Conservation (phyloP, 2,113 vertebrate species). For the Dendropsophus ebraccatus region DNA sequence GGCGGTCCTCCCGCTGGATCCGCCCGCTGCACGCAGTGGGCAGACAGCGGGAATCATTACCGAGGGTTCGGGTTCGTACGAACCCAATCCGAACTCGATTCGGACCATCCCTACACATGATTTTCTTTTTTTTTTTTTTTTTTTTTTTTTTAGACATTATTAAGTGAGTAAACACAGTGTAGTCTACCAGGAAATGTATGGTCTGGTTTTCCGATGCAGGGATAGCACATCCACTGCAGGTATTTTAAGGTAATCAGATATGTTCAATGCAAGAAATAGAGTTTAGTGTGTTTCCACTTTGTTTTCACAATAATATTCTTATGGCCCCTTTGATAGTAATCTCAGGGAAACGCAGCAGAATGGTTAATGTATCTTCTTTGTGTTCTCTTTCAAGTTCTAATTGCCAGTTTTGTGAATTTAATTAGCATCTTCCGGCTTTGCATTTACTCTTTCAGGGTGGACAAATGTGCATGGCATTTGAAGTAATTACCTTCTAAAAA, state of each 20-base stretch:
- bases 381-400: conserved; percentile 33
- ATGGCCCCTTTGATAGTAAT: not conserved
- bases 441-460: conserved; percentile 35
- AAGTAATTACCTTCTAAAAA: conserved; percentile 50
- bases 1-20: no score
- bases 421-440: conserved; percentile 40
- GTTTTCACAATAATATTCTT: conserved; percentile 21
- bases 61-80: no score
- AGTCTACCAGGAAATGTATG: not conserved
- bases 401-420: conserved; percentile 41
- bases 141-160: not conserved
- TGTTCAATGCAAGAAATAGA: not conserved
- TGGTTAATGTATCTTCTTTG: conserved; percentile 26
- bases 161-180: not conserved
- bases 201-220: not conserved
- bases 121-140: no score
- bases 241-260: not conserved
- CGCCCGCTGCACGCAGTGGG: no score
- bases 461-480: conserved; percentile 45
- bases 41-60: no score
- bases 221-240: not conserved
- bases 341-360: conserved; percentile 2
- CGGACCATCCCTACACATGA: no score
- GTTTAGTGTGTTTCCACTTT: not conserved
- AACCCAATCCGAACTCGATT: no score